These are phyloP conservation scores for Mystacides longicornis DNA, from an alignment of 2,888 invertebrate species.

Conservation along the genomic window DNA sequence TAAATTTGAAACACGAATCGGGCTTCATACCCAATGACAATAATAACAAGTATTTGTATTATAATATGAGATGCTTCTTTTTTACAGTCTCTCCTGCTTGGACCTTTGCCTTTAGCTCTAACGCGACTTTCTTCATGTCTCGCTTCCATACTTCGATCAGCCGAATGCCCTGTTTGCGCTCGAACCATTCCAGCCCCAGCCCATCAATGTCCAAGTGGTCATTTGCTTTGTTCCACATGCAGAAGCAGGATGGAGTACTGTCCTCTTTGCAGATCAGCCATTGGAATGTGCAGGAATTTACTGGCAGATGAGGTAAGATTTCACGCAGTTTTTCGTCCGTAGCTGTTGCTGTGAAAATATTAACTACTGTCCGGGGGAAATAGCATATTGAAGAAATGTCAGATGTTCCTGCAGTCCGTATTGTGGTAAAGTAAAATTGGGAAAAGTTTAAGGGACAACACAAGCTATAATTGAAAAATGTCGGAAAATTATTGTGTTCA, in stretches of 20 bases:
- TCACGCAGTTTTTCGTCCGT: too few relatives aligned
- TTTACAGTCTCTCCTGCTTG: slow-evolving; percentile 20
- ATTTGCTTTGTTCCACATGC: slow-evolving; percentile 21
- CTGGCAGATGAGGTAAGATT: slow-evolving; percentile 23
- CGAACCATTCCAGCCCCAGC: slow-evolving; percentile 20
- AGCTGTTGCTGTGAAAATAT: too few relatives aligned
- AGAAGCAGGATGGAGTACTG: slow-evolving; percentile 12
- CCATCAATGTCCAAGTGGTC: slow-evolving; percentile 21
- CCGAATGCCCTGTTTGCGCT: slow-evolving; percentile 22
- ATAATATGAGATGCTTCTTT: neutral
- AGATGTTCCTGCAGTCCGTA: too few relatives aligned
- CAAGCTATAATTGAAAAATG: too few relatives aligned
- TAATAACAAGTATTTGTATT: neutral
- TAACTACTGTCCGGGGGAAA: too few relatives aligned
- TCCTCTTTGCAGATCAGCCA: slow-evolving; percentile 22
- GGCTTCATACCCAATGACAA: too few relatives aligned
- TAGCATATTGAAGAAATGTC: too few relatives aligned
- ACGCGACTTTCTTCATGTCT: slow-evolving; percentile 18
- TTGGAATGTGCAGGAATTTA: slow-evolving; percentile 14
- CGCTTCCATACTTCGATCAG: slow-evolving; percentile 15
- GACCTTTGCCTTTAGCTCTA: slow-evolving; percentile 21
- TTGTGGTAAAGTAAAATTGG: too few relatives aligned
- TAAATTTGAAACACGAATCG: too few relatives aligned
- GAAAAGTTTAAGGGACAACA: too few relatives aligned
- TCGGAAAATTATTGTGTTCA: too few relatives aligned